These are phyloP conservation scores for Ecliptopera silaceata DNA, from an alignment of 2,888 invertebrate species.

Conservation along the genomic window DNA sequence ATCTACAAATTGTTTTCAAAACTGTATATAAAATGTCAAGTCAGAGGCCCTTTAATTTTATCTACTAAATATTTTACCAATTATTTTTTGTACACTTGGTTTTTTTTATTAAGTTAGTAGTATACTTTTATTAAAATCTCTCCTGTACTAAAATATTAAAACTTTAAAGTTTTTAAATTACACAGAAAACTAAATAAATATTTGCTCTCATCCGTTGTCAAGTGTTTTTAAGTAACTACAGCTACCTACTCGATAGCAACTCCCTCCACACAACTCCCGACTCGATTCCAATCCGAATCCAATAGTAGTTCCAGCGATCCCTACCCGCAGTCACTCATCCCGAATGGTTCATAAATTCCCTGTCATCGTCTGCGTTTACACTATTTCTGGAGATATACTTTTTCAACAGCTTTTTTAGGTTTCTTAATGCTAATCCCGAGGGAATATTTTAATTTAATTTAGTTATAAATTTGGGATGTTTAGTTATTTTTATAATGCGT, in stretches of 20 bases:
- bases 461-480: background rate
- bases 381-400: conserved; percentile 61
- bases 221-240: too few relatives aligned
- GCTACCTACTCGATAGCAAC: conserved; percentile 5
- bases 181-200: too few relatives aligned
- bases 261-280: background rate
- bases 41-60: too few relatives aligned
- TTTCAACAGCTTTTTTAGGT: conserved; percentile 36
- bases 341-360: conserved; percentile 79
- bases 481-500: background rate
- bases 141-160: too few relatives aligned
- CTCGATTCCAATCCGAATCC: background rate
- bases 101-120: too few relatives aligned
- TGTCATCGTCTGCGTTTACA: conserved; percentile 68
- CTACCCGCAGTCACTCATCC: conserved; percentile 74
- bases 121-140: too few relatives aligned
- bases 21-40: too few relatives aligned
- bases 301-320: conserved; percentile 36
- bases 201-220: too few relatives aligned
- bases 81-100: too few relatives aligned
- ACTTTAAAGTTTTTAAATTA: too few relatives aligned
- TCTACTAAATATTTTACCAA: too few relatives aligned
- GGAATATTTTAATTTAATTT: conserved; percentile 28
- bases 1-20: too few relatives aligned
- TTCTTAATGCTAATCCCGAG: conserved; percentile 31